Percentiles rank a stretch among this genome's conserved stretches.
These are phyloP conservation scores for Melangyna quadrimaculata DNA, from an alignment of 2,888 invertebrate species.

Conservation along the genomic window DNA sequence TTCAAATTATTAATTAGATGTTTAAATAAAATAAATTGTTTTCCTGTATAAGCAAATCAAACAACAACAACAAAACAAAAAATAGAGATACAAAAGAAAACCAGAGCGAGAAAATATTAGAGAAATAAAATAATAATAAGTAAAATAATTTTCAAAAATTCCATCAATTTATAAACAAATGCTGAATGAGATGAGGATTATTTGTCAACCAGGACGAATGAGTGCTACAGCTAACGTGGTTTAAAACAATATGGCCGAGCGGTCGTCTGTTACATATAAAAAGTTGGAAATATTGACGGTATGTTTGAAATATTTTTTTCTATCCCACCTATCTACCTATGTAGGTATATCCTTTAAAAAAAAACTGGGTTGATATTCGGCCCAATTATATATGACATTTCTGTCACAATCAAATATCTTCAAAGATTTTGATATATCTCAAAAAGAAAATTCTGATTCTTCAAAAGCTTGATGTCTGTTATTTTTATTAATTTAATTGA, in stretches of 20 bases:
- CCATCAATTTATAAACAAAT: conserved; percentile 57
- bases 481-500: conserved; percentile 27
- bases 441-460: background rate
- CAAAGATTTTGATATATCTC: conserved; percentile 4
- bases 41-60: conserved; percentile 64
- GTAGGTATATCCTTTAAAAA: background rate
- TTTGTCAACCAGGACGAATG: conserved; percentile 81
- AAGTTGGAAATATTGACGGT: conserved; percentile 82
- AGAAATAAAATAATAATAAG: conserved; percentile 10
- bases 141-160: conserved; percentile 22
- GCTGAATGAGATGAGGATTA: conserved; percentile 80
- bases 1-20: conserved; percentile 36
- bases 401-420: background rate
- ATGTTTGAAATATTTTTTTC: conserved; percentile 73
- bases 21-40: conserved; percentile 67
- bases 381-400: background rate
- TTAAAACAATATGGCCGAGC: conserved; percentile 82
- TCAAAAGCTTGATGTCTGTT: background rate
- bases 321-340: too few relatives aligned
- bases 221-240: conserved; percentile 81
- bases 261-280: conserved; percentile 80
- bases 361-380: background rate
- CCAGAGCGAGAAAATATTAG: background rate
- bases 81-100: background rate
- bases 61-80: conserved; percentile 2